Conservation (phyloP, 2,113 vertebrate genomes). For the Rhinolophus ferrumequinum region DNA sequence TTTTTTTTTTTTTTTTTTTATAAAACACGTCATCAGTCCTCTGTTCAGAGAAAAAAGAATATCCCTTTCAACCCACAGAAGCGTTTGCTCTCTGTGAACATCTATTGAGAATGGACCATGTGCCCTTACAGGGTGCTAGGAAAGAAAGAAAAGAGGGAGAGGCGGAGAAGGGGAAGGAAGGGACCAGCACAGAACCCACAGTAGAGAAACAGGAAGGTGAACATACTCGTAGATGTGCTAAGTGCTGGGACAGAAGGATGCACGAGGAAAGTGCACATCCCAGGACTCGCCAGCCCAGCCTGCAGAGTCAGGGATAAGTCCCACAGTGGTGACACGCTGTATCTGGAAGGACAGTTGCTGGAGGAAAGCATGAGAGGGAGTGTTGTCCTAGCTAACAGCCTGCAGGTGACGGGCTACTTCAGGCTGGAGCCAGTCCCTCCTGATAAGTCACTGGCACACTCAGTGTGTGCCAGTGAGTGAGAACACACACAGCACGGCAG, state of each 20-base stretch:
- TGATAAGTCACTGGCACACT: too few relatives aligned
- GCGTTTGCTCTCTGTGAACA: background rate
- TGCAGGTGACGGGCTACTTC: background rate
- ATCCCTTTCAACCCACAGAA: background rate
- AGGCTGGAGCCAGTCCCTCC: background rate
- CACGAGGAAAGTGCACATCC: background rate
- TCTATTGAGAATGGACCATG: background rate
- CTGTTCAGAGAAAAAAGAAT: background rate
- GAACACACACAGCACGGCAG: background rate
- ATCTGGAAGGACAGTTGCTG: background rate
- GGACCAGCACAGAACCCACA: background rate
- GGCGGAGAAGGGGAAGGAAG: background rate
- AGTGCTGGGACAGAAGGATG: background rate
- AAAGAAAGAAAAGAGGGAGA: background rate
- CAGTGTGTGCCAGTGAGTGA: rapidly evolving
- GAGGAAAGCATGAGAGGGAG: background rate
- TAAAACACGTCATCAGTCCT: background rate
- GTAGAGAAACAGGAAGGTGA: background rate
- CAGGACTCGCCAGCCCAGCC: background rate
- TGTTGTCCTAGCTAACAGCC: background rate
- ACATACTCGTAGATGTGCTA: too few relatives aligned
- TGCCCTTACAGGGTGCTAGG: background rate
- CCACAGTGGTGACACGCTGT: background rate
- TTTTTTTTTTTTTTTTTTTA: background rate
- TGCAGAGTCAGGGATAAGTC: rapidly evolving